Evolutionary conservation across 2,888 invertebrate species (phyloP), one percentile per base, ranked within the genome.

Genomic region (Drosophila vallismaia): DNA sequence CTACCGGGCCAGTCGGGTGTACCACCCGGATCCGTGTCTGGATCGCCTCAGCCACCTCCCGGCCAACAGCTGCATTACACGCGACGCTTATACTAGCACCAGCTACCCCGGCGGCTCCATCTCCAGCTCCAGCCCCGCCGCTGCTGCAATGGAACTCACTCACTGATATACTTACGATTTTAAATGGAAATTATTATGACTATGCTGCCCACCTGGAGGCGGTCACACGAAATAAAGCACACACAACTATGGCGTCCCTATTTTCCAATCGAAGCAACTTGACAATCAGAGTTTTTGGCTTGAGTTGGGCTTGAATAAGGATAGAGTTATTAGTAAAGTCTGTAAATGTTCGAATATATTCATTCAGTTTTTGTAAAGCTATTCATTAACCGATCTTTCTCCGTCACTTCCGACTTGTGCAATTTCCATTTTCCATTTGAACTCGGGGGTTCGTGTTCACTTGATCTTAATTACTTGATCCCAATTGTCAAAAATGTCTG

Each of bases 31-130:
- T 55, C 64, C 14, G 52, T 77, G 4, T 24, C 79, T 2, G 75
- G 63, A 5, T 51, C 88, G n/a, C 83, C 80, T 2, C 91, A 88
- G 63, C 83, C 79, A 19, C 80, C 86, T 7, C 79, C 83, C 49
- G 86, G 88, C 9, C 91, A 88, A 56, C 88, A 87, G 58, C 29
- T 89, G 53, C 91, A 91, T 58, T 91, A 89, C 67, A 66, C 84
- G 12, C 83, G 90, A 45, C 83, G 90, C 52, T 72, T 91, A 51
- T 91, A 81, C 77, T 90, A 86, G 84, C 74, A 72, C 53, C 68
- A 6, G 42, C 46, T 31, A 19, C 19, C 19, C 19, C 19, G 19
- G 24, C 26, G 48, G 40, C 26, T 33, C 8, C 12, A 19, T 31
- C 38, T 40, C 28, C 28, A 29, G 45, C 42, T 24, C 6, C 28